These are phyloP conservation scores for Hartigia nigra DNA, from an alignment of 2,888 invertebrate genomes.

Conservation along the genomic window DNA sequence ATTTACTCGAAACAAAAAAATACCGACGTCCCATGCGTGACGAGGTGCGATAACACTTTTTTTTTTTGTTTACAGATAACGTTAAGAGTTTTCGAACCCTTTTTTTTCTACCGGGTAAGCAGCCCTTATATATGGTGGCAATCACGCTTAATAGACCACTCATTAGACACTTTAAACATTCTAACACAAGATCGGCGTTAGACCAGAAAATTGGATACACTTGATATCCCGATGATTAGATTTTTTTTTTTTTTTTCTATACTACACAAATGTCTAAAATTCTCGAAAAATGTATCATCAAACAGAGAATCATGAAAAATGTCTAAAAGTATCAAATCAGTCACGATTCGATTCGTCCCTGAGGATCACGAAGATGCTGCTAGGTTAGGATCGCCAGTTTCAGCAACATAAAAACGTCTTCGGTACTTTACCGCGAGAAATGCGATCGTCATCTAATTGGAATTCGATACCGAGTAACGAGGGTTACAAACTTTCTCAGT, in stretches of 20 bases:
- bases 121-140: conserved; percentile 14
- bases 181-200: neutral
- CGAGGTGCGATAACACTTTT: conserved; percentile 11
- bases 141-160: conserved; percentile 18
- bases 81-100: conserved; percentile 21
- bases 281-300: neutral
- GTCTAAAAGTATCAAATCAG: neutral
- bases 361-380: neutral
- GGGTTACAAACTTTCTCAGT: conserved; percentile 59
- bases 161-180: conserved; percentile 19
- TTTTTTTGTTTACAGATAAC: conserved; percentile 18
- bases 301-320: neutral
- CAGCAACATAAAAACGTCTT: conserved; percentile 46
- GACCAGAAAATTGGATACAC: neutral
- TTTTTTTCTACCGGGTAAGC: conserved; percentile 6
- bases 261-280: conserved; percentile 18
- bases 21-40: conserved; percentile 18
- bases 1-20: conserved; percentile 21
- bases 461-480: conserved; percentile 63
- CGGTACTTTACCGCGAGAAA: conserved; percentile 45
- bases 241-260: conserved; percentile 9
- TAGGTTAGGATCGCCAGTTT: conserved; percentile 33
- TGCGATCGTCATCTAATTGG: conserved; percentile 64
- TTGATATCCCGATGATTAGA: conserved; percentile 18
- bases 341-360: neutral